A percentile compares a stretch with the other conserved stretches of the same genome.
Conservation (phyloP, 2,113 vertebrate species). For the Pseudorectes ferrugineus region DNA sequence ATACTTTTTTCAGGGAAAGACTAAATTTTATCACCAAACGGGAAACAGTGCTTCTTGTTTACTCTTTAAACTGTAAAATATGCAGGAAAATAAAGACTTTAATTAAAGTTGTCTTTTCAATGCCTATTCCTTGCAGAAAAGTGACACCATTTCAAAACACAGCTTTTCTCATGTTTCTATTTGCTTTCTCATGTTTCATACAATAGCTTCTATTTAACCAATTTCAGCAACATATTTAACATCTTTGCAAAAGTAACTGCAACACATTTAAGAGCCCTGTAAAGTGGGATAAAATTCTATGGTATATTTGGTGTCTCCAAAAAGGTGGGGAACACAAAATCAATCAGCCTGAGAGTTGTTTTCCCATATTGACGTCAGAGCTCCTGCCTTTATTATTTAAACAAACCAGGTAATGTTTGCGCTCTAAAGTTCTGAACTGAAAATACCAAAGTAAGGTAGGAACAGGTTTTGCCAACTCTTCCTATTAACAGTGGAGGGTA, state of each 20-base stretch:
- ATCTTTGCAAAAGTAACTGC: not conserved
- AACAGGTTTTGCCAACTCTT: not conserved
- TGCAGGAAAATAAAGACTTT: constrained; percentile 11
- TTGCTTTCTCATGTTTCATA: constrained; percentile 11
- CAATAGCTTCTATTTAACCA: constrained; percentile 9
- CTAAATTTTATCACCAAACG: not conserved
- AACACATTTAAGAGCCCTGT: not conserved
- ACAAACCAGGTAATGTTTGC: constrained; percentile 23
- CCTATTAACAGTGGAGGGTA: not conserved
- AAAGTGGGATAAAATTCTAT: not conserved
- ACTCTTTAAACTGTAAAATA: constrained; percentile 8
- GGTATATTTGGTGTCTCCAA: not conserved
- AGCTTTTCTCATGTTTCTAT: not conserved
- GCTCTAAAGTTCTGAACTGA: constrained; percentile 33
- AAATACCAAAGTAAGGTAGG: not conserved
- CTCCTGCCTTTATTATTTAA: constrained; percentile 13
- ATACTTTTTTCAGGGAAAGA: not conserved
- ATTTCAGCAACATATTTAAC: not conserved
- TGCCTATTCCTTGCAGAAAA: not conserved
- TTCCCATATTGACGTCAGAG: not conserved
- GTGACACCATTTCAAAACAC: constrained; percentile 32
- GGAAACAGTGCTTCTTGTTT: not conserved
- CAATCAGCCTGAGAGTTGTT: not conserved
- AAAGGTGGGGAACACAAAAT: not conserved
- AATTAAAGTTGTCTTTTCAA: constrained; percentile 12